A percentile compares a stretch with the other conserved stretches of the same genome.
These are phyloP conservation scores for Sweltsa coloradensis DNA, from an alignment of 1,140 invertebrate genomes.

Conservation along the genomic window DNA sequence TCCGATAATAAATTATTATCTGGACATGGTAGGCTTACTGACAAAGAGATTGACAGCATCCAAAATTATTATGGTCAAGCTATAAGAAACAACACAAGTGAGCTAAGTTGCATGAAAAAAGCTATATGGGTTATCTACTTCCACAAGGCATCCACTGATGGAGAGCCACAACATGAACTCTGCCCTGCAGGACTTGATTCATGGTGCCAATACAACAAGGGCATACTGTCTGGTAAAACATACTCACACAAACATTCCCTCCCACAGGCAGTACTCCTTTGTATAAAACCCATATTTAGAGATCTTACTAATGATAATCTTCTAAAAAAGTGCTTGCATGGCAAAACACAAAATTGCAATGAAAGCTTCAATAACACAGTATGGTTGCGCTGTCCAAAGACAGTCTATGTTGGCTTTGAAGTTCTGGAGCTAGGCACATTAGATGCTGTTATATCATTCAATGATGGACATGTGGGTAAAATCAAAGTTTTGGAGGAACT, in stretches of 20 bases:
- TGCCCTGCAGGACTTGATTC: constrained; percentile 15
- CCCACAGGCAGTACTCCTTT: neutral
- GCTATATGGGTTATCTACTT: constrained; percentile 18
- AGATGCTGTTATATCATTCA: no score
- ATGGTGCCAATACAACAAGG: constrained; percentile 14
- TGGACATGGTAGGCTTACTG: constrained; percentile 16
- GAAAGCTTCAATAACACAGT: no score
- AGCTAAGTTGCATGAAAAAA: constrained; percentile 14
- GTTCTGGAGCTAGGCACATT: no score
- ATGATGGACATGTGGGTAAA: no score
- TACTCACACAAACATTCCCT: neutral
- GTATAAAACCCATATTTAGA: no score
- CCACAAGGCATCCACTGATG: constrained; percentile 16
- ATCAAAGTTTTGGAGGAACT: no score
- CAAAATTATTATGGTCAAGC: no score
- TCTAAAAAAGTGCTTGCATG: no score
- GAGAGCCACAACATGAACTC: constrained; percentile 14
- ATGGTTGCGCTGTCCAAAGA: no score
- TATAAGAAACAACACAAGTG: constrained; percentile 14
- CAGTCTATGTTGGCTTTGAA: no score
- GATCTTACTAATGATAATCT: no score
- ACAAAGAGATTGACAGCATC: constrained; percentile 16
- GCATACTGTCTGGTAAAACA: neutral
- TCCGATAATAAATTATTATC: neutral
- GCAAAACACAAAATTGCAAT: no score